A percentile compares a stretch with the other conserved stretches of the same genome.
Conservation (phyloP, 2,113 vertebrate genomes). For the Diadophis punctatus region DNA sequence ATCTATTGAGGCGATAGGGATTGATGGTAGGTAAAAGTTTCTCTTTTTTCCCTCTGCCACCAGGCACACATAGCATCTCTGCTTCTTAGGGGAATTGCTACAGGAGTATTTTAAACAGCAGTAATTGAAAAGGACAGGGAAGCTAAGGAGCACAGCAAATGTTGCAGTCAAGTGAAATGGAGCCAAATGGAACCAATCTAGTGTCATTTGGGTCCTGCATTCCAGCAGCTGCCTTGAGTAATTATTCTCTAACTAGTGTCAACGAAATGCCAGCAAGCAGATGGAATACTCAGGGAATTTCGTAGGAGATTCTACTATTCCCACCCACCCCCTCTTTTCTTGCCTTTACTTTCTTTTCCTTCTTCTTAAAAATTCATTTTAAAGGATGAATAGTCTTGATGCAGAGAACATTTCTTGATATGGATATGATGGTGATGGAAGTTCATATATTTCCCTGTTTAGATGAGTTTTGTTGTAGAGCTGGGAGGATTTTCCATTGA, state of each 20-base stretch:
- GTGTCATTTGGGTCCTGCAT: background rate
- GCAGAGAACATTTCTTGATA: background rate
- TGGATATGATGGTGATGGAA: background rate
- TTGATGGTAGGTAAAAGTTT: background rate
- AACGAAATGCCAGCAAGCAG: background rate
- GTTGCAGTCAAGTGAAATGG: background rate
- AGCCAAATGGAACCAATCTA: conserved; percentile 5
- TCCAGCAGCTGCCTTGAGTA: conserved; percentile 7
- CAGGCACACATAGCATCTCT: background rate
- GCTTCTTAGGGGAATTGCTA: background rate
- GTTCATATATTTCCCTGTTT: background rate
- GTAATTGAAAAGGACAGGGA: background rate
- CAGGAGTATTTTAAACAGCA: background rate
- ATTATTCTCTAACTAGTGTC: background rate
- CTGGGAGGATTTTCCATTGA: background rate
- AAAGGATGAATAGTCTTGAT: background rate
- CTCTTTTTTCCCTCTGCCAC: background rate
- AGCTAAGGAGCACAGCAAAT: background rate
- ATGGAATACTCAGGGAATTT: accelerated
- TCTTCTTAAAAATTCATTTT: background rate
- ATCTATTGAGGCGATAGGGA: background rate
- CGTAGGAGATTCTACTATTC: background rate
- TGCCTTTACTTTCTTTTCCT: background rate
- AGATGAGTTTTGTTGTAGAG: background rate
- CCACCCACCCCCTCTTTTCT: background rate